These are phyloP conservation scores for Phengaris alcon DNA, from an alignment of 2,888 invertebrate species.

Conservation along the genomic window DNA sequence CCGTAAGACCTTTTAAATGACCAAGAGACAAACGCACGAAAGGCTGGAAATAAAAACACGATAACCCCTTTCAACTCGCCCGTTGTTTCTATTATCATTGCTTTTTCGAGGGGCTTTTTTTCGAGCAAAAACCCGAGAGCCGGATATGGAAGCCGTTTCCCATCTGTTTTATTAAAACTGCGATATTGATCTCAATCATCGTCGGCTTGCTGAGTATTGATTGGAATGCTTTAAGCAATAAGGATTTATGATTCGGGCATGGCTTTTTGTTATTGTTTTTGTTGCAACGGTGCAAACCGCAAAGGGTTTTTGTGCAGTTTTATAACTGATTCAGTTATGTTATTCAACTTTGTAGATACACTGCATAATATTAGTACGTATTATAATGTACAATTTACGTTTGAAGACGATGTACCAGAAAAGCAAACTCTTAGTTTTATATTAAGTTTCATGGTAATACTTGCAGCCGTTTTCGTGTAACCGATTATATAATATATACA, in stretches of 20 bases:
- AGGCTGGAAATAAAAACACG: slow-evolving; percentile 63
- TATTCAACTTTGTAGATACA: background rate
- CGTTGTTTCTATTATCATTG: slow-evolving; percentile 76
- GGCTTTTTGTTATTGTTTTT: slow-evolving; percentile 16
- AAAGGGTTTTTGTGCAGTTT: background rate
- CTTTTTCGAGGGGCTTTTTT: slow-evolving; percentile 67
- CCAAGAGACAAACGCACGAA: slow-evolving; percentile 1
- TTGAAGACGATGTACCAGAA: background rate
- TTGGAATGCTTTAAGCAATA: slow-evolving; percentile 19
- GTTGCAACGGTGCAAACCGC: background rate
- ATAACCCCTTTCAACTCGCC: slow-evolving; percentile 67
- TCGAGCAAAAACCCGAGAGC: slow-evolving; percentile 61
- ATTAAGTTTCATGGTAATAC: no score
- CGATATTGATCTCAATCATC: slow-evolving; percentile 69
- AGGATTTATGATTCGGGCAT: slow-evolving; percentile 12
- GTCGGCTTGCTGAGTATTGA: slow-evolving; percentile 45
- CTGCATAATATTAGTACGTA: background rate
- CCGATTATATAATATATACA: no score
- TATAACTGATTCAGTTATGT: background rate
- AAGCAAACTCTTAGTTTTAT: no score
- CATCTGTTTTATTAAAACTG: slow-evolving; percentile 76
- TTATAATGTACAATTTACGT: no score
- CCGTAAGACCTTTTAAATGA: background rate
- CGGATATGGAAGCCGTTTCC: slow-evolving; percentile 70
- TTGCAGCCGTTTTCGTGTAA: no score